Conservation (phyloP, 2,113 vertebrate species). For the Piliocolobus tephrosceles region DNA sequence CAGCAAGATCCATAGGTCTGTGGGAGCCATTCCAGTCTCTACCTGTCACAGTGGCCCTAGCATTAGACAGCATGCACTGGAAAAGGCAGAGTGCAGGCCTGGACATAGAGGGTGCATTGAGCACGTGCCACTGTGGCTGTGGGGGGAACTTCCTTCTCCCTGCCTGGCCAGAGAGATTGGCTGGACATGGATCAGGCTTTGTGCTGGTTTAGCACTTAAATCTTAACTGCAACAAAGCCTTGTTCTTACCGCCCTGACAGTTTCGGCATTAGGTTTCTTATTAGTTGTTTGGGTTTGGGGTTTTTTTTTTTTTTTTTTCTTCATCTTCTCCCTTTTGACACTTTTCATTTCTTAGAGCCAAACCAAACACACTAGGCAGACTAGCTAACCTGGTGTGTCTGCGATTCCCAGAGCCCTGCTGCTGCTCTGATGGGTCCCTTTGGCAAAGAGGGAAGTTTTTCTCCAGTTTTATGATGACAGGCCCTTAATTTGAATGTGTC, state of each 20-base stretch:
- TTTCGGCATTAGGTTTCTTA: constrained; percentile 44
- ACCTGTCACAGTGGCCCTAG: no score
- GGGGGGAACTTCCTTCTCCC: not conserved
- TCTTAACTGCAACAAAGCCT: not conserved
- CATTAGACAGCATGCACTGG: not conserved
- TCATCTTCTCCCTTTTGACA: constrained; percentile 56
- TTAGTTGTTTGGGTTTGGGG: constrained; percentile 41
- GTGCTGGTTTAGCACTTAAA: not conserved
- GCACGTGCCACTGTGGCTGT: not conserved
- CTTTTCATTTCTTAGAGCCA: constrained; percentile 65
- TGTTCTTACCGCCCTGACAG: constrained; percentile 7
- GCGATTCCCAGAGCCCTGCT: not conserved
- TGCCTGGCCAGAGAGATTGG: not conserved
- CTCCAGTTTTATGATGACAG: constrained; percentile 13
- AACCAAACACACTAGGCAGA: constrained; percentile 51
- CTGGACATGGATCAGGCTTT: not conserved
- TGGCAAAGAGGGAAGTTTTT: constrained; percentile 11
- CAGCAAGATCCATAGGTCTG: not conserved
- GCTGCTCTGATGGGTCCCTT: constrained; percentile 43
- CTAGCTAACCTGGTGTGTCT: not conserved
- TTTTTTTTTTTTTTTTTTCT: not conserved
- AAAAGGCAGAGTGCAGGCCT: not conserved
- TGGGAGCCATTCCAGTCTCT: not conserved
- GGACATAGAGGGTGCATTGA: not conserved
- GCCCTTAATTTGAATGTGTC: not conserved